Evolutionary conservation across 2,797 vertebrate species (phyloP).

Genomic region (Coracias cyanogaster): DNA sequence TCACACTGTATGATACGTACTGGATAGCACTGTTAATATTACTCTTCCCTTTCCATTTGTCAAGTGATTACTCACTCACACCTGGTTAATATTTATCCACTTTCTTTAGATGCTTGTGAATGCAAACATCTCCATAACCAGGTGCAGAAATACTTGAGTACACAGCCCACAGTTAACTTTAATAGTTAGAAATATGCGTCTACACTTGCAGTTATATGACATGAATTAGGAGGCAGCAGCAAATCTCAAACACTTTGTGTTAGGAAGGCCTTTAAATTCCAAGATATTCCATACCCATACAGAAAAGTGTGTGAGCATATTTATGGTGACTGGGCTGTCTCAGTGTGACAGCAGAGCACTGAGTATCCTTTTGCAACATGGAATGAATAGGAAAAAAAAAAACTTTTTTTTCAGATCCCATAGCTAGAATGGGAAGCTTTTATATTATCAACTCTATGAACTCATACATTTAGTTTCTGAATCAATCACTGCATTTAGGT

Average conservation of each 20-base stretch:
- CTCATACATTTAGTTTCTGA: neutral
- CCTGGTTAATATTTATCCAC: slow-evolving; percentile 14
- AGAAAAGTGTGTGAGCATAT: neutral
- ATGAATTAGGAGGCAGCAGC: neutral
- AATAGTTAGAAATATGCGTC: neutral
- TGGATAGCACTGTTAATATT: neutral
- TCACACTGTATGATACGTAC: neutral
- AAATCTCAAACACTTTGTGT: neutral
- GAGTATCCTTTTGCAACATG: neutral
- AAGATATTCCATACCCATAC: neutral
- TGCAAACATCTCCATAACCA: neutral
- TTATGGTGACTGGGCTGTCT: neutral
- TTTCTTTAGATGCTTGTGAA: neutral
- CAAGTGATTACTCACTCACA: neutral
- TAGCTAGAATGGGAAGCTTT: neutral
- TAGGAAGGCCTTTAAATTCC: neutral
- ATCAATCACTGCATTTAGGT: neutral
- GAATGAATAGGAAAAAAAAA: neutral
- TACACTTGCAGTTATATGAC: neutral
- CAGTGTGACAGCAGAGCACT: neutral
- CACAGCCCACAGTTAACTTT: neutral
- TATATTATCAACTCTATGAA: neutral
- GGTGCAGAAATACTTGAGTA: neutral
- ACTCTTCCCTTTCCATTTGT: neutral
- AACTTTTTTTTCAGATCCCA: neutral